Conservation (phyloP, 2,888 invertebrate genomes). For the Macrophya annulata region DNA sequence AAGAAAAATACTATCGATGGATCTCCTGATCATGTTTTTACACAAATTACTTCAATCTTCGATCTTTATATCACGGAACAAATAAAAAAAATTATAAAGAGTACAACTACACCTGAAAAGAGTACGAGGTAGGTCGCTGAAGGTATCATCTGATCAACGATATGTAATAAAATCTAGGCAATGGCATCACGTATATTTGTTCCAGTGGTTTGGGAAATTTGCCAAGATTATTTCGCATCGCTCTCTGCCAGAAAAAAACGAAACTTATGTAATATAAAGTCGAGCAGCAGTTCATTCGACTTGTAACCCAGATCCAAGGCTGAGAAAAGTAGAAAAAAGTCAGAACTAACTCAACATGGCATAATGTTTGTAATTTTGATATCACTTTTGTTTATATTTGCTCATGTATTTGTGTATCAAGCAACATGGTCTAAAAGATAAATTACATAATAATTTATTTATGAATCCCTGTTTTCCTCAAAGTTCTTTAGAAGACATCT, state of each 20-base stretch:
- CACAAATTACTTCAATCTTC: background rate
- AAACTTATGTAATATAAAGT: background rate
- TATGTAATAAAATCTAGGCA: background rate
- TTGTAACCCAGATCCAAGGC: background rate
- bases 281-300: slow-evolving; percentile 20
- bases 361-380: background rate
- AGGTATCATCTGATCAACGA: slow-evolving; percentile 1
- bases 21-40: background rate
- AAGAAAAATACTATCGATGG: background rate
- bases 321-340: background rate
- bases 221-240: slow-evolving; percentile 9
- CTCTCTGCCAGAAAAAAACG: background rate
- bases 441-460: background rate
- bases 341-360: background rate
- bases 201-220: slow-evolving; percentile 19
- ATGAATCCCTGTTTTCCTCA: background rate
- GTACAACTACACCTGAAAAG: background rate
- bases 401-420: background rate
- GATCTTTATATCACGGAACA: background rate
- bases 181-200: background rate
- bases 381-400: background rate
- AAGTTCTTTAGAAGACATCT: background rate
- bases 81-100: background rate
- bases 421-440: background rate
- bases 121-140: background rate